phyloP scores from a whole-genome alignment of 1,140 invertebrate genomes.

The Stenopsyche tienmushanensis region DNA sequence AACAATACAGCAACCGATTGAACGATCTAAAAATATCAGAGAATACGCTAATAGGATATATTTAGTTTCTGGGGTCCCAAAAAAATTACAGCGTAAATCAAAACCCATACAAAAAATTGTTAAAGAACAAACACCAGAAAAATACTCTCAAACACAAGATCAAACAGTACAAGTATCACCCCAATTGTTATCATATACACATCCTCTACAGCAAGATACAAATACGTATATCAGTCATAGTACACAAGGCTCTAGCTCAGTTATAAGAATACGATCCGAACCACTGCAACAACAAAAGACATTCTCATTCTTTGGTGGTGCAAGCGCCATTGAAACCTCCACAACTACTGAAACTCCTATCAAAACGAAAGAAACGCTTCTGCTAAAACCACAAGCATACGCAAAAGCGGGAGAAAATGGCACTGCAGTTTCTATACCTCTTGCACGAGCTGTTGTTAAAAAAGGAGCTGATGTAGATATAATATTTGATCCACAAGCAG shows the following conservation, averaged over 20 bases:
- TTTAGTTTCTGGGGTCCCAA: not conserved
- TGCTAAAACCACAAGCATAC: conserved; percentile 63
- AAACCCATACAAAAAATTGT: not conserved
- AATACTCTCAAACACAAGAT: too few relatives aligned
- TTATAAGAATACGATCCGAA: not conserved
- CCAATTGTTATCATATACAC: too few relatives aligned
- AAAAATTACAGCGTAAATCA: too few relatives aligned
- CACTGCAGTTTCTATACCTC: conserved; percentile 65
- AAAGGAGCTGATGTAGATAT: conserved; percentile 57
- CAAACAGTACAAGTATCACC: not conserved
- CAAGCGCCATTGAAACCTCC: not conserved
- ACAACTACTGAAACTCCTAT: not conserved
- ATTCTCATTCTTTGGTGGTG: not conserved
- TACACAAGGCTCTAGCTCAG: too few relatives aligned
- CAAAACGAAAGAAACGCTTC: conserved; percentile 44
- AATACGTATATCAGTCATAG: too few relatives aligned
- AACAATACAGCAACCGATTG: too few relatives aligned
- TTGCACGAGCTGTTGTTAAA: conserved; percentile 59
- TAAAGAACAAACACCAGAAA: not conserved
- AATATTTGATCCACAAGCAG: conserved; percentile 63
- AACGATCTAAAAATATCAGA: not conserved
- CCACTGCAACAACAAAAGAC: not conserved
- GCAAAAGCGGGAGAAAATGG: conserved; percentile 64
- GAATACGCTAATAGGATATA: not conserved
- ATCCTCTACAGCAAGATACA: too few relatives aligned